phyloP scores from a whole-genome alignment of 2,113 vertebrate species.

The Cnemophilus loriae region DNA sequence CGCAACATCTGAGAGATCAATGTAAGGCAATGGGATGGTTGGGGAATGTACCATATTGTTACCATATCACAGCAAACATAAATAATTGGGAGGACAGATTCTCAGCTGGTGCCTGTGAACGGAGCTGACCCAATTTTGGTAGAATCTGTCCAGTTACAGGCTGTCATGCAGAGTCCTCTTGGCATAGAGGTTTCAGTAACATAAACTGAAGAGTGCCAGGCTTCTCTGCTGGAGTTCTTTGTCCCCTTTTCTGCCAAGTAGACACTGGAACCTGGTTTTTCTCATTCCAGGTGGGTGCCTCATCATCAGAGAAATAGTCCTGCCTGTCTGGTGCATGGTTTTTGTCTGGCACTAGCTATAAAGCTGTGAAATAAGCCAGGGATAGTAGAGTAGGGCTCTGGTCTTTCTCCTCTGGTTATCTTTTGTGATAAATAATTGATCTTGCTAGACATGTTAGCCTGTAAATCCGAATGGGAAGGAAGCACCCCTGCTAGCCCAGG shows the following conservation, averaged over 20 bases:
- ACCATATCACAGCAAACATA: background rate
- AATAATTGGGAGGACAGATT: background rate
- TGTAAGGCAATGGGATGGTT: background rate
- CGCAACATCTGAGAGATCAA: constrained; percentile 36
- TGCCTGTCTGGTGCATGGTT: background rate
- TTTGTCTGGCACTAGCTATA: background rate
- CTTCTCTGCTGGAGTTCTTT: background rate
- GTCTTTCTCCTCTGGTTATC: background rate
- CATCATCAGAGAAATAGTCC: background rate
- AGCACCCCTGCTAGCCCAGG: background rate
- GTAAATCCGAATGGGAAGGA: background rate
- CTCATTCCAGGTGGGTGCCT: background rate
- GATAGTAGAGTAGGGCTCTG: background rate
- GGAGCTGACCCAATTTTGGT: fast-evolving
- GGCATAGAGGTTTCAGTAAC: background rate
- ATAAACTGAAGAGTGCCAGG: background rate
- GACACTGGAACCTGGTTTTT: background rate
- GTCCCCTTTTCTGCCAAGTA: background rate
- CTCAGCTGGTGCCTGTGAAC: background rate
- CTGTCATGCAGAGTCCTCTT: background rate
- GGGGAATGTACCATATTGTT: background rate
- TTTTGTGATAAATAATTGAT: background rate
- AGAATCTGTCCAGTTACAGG: background rate
- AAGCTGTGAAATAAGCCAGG: background rate
- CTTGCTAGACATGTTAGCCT: background rate